phyloP scores from a whole-genome alignment of 2,888 invertebrate species.

The Drosophila kanekoi region DNA sequence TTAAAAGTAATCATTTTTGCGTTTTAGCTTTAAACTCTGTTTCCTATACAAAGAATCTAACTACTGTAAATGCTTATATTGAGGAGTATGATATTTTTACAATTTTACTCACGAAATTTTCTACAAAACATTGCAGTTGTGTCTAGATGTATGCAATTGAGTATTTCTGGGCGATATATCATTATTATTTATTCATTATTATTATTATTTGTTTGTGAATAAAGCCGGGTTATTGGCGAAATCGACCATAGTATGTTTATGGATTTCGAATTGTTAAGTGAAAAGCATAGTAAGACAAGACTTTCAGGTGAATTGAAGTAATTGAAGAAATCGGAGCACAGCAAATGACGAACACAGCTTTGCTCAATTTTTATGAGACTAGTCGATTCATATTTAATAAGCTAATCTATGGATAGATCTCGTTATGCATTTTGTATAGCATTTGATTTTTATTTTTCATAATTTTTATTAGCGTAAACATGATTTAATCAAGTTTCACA shows the following conservation, averaged over 20 bases:
- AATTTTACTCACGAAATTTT: slow-evolving; percentile 61
- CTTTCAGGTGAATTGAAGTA: slow-evolving; percentile 2
- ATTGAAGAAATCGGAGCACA: not conserved
- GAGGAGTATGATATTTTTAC: slow-evolving; percentile 57
- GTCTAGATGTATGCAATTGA: slow-evolving; percentile 58
- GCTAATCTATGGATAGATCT: slow-evolving; percentile 41
- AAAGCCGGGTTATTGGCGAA: slow-evolving; percentile 50
- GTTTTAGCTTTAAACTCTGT: slow-evolving; percentile 74
- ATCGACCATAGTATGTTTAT: slow-evolving; percentile 15
- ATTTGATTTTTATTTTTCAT: slow-evolving; percentile 33
- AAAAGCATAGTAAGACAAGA: not conserved
- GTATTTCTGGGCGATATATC: slow-evolving; percentile 61
- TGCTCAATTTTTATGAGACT: slow-evolving; percentile 37
- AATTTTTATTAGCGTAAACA: slow-evolving; percentile 73
- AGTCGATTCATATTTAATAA: slow-evolving; percentile 37
- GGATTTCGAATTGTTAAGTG: not conserved
- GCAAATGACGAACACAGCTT: slow-evolving; percentile 28
- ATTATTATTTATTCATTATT: slow-evolving; percentile 24
- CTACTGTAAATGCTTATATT: slow-evolving; percentile 75
- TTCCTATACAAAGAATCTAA: slow-evolving; percentile 81
- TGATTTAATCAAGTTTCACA: slow-evolving; percentile 84
- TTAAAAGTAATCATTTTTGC: slow-evolving; percentile 55
- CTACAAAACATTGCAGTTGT: slow-evolving; percentile 72
- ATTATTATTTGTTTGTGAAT: slow-evolving; percentile 30
- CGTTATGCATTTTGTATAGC: slow-evolving; percentile 50